These are phyloP conservation scores for Seira ritae DNA, from an alignment of 2,888 invertebrate species.

Conservation along the genomic window DNA sequence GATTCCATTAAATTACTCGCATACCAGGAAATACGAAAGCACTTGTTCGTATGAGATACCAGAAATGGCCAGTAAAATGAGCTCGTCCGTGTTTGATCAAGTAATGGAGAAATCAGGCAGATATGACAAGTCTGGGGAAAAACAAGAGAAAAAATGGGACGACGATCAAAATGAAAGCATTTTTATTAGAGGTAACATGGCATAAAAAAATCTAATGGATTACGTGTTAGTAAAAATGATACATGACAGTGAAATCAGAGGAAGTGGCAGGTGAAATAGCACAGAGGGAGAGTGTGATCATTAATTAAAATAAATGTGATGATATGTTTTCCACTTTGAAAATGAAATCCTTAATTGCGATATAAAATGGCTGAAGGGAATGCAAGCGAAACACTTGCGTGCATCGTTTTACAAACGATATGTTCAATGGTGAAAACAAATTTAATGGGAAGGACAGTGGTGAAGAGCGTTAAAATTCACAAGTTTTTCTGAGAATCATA, in stretches of 20 bases:
- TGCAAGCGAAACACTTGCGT: no score
- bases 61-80: neutral
- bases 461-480: no score
- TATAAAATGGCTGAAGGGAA: no score
- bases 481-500: no score
- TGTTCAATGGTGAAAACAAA: no score
- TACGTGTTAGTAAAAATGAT: neutral
- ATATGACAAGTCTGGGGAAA: neutral
- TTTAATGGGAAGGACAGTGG: no score
- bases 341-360: no score
- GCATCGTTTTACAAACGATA: no score
- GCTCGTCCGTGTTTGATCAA: neutral
- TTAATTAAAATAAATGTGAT: neutral
- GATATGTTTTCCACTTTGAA: neutral
- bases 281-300: neutral
- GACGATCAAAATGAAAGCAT: neutral
- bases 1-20: neutral
- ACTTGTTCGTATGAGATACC: neutral
- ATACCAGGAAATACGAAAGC: no score
- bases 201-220: constrained; percentile 2
- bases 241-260: neutral
- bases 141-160: neutral
- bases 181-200: neutral
- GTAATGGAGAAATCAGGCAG: neutral
- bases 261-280: neutral